Evolutionary conservation across 2,797 vertebrate species (phyloP), one percentile per base, ranked within the genome.

Genomic region (Pempheris klunzingeri): DNA sequence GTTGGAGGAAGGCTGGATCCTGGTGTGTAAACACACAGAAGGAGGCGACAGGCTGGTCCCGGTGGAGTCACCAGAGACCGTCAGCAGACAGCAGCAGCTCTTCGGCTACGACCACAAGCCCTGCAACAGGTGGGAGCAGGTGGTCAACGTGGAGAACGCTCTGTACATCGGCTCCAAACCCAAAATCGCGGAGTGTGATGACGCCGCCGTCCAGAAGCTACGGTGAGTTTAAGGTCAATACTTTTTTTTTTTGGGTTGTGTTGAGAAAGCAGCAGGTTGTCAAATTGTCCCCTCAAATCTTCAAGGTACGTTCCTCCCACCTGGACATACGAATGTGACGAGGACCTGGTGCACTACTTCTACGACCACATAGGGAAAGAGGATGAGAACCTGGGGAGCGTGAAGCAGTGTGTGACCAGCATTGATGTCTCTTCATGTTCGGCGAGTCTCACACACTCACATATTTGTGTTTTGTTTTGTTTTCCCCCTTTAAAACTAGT

Each of bases 361-460:
- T 97, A 97, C 9, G 97, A 99, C 82, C 96, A 98, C 86, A 96
- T 98, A 59, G 97, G 97, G 52, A 99, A 98, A 82, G 98, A 99
- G 84, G 98, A 99, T 41, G 98, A 99, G 89, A 98, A 97, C 90
- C 93, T 99, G 89, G 98, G 98, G 24, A 99, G 96, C 0, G 96
- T 99, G 84, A 99, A 98, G 91, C 98, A 99, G 91, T 97, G 97
- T 0, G 98, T 99, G 92, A 98, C 97, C 89, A 99, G 96, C 92
- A 98, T 99, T 0, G 97, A 98, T 14, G 97, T 99, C 52, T 99
- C 98, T 0, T 98, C 98, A 15, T 97, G 96, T 85, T 97, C 97
- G 68, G 98, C 99, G 83, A 88, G 95, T 75, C 47, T 41, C 8
- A 18, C 9, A 9, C 4, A 7, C 24, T 26, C 3, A 15, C 2